A percentile compares a stretch with the other conserved stretches of the same genome.
Conservation (phyloP, 2,113 vertebrate genomes). For the Furnarius figulus region DNA sequence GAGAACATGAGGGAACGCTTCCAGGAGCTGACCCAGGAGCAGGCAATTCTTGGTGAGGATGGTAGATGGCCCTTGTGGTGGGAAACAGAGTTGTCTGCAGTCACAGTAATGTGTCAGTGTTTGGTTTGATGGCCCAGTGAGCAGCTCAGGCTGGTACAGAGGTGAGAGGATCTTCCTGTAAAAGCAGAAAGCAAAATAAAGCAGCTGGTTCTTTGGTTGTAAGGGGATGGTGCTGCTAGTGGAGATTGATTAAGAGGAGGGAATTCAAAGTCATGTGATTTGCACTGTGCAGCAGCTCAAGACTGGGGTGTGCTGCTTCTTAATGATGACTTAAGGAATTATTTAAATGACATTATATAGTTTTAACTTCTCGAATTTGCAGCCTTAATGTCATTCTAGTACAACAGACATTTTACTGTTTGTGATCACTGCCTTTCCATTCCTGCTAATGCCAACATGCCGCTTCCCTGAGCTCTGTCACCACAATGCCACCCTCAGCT, state of each 20-base stretch:
- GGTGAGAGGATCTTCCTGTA: neutral
- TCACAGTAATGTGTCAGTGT: neutral
- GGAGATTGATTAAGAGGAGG: neutral
- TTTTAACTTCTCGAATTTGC: neutral
- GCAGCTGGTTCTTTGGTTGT: neutral
- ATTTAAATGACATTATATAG: neutral
- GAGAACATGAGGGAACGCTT: constrained; percentile 80
- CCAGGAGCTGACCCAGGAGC: constrained; percentile 64
- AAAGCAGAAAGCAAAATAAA: neutral
- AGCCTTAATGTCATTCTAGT: neutral
- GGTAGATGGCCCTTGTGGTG: no score
- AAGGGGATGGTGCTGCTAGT: neutral
- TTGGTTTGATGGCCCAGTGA: neutral
- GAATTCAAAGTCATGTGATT: neutral
- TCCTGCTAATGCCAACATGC: neutral
- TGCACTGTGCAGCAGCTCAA: neutral
- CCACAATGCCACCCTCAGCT: neutral
- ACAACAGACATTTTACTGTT: neutral
- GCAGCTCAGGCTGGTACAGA: neutral
- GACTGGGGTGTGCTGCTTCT: neutral
- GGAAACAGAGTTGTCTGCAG: constrained; percentile 48
- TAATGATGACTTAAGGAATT: neutral
- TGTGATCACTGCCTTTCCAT: neutral
- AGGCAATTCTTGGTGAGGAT: constrained; percentile 51
- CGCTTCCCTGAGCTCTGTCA: neutral